phyloP scores from a whole-genome alignment of 2,888 invertebrate species.

The Pheosia tremula region DNA sequence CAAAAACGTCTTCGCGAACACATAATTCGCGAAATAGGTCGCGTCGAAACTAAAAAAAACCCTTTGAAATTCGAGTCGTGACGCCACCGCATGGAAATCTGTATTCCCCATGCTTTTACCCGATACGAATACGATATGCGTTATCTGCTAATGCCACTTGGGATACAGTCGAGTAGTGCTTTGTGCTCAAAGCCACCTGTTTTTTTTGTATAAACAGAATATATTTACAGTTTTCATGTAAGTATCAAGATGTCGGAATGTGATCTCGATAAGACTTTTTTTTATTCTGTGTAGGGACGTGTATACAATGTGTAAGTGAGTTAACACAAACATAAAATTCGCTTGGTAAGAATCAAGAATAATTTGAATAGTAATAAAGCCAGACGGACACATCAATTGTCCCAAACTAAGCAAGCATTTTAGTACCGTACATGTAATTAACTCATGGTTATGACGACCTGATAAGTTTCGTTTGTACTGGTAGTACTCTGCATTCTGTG shows the following conservation, averaged over 20 bases:
- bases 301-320: neutral
- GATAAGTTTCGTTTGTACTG: no score
- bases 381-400: no score
- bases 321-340: no score
- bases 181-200: constrained; percentile 80
- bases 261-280: neutral
- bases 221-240: constrained; percentile 46
- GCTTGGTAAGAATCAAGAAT: no score
- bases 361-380: no score
- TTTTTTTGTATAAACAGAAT: constrained; percentile 71
- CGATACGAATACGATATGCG: constrained; percentile 79
- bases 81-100: constrained; percentile 70
- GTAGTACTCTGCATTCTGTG: no score
- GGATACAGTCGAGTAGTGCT: constrained; percentile 72
- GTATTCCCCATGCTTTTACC: constrained; percentile 80
- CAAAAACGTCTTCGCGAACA: constrained; percentile 1
- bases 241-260: constrained; percentile 4
- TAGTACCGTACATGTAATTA: no score
- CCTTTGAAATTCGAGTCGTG: constrained; percentile 79
- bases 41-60: constrained; percentile 60
- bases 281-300: neutral
- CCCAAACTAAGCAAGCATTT: no score
- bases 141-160: constrained; percentile 80
- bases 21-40: constrained; percentile 50
- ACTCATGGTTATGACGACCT: no score